phyloP scores from a whole-genome alignment of 2,888 invertebrate genomes.

The Catocala nupta region DNA sequence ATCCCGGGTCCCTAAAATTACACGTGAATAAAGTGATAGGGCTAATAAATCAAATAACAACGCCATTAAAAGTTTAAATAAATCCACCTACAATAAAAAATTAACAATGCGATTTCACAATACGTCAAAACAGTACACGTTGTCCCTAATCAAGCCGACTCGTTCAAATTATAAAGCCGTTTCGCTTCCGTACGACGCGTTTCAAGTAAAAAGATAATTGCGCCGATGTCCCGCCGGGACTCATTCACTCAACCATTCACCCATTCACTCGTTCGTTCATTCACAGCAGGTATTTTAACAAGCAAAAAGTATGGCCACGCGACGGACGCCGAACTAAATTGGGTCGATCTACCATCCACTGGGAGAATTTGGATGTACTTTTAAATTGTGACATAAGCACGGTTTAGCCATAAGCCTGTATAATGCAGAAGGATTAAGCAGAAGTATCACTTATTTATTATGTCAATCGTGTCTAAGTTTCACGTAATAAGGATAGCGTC shows the following conservation, averaged over 20 bases:
- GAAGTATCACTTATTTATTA: too few species aligned
- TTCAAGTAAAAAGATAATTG: slow-evolving; percentile 52
- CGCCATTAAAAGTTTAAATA: too few species aligned
- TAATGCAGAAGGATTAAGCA: too few species aligned
- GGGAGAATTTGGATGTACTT: slow-evolving; percentile 16
- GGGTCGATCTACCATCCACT: slow-evolving; percentile 48
- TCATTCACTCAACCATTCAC: slow-evolving; percentile 57
- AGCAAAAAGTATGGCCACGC: slow-evolving; percentile 72
- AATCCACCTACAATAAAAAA: too few species aligned
- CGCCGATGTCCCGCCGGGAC: slow-evolving; percentile 44
- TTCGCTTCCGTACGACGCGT: slow-evolving; percentile 43
- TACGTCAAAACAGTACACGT: not conserved
- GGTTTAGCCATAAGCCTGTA: too few species aligned
- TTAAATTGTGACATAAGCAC: too few species aligned
- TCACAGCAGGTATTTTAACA: slow-evolving; percentile 73
- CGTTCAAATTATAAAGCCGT: slow-evolving; percentile 48
- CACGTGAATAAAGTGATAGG: too few species aligned
- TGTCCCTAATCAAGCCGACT: slow-evolving; percentile 12
- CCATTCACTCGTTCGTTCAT: slow-evolving; percentile 60
- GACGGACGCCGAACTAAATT: slow-evolving; percentile 47
- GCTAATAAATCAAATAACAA: too few species aligned
- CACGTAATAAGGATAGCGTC: too few species aligned
- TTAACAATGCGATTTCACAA: too few species aligned
- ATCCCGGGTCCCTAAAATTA: too few species aligned
- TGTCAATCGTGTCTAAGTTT: too few species aligned